Evolutionary conservation across 2,113 vertebrate genomes (phyloP), one percentile per base, ranked within the genome.

Genomic region (Corydoras sp.): DNA sequence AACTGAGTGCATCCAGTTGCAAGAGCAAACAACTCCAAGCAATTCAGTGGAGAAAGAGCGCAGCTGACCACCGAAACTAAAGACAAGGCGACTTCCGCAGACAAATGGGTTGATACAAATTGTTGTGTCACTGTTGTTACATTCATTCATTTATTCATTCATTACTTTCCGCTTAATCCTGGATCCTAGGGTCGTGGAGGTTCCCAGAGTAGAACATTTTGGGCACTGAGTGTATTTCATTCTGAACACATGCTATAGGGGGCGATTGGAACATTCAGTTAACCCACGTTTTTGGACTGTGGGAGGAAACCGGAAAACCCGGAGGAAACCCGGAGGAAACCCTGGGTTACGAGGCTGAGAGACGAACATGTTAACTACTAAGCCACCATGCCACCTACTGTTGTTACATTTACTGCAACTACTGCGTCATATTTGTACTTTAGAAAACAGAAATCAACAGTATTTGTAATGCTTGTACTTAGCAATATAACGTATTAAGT

Each of bases 1-100:
- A 75, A 55, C 51, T 67, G 78, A 43, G 65, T 80, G 35, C 69
- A 12, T 58, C 76, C 83, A 0, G 56, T 58, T 54, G 65, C 10
- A 13, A n/a, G 49, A 63, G 43, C 49, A 71, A 68, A 18, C 35
- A 56, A 18, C 49, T 71, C 24, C 56, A 77, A 24, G 65, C 72
- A 31, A 68, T 74, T 14, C 72, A 74, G 14, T 74, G 65, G 72
- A 74, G 60, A 13, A 74, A 62, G 32, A 18, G 11, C 4, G 30
- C 31, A 68, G 58, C 65, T 43, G 13, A 62, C 30, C 15, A 1
- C 18, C 18, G 1, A 24, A 24, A 24, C 18, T 24, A 24, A 24
- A 61, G 13, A 18, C 4, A 6, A 43, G 53, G 14, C 1, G 48
- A 30, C 7, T 29, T 54, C 12, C 56, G 10, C 51, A 55, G 49